Base-by-base conservation (phyloP, 2,888 invertebrate species). In the Aphidoletes aphidimyza region DNA sequence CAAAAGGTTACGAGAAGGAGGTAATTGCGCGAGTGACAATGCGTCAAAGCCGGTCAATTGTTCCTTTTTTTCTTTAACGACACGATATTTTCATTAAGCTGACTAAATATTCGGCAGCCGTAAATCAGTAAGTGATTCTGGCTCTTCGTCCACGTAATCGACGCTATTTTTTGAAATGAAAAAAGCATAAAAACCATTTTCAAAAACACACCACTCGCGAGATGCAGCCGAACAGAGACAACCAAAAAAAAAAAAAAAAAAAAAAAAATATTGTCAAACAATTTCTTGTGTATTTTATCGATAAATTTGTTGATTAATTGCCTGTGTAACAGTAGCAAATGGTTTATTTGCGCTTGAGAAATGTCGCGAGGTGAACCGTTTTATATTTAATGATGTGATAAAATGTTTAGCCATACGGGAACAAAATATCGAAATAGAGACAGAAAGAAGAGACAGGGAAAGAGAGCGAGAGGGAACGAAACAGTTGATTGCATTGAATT, bases 11-110 rank as follows among this genome's bases (percentile, higher is more conserved):
- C 34, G 30, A 69, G 69, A 69, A 69, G 69, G 69, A 69, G 69
- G 69, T 30, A 69, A 69, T 69, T 69, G 69, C 69, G 69, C 69
- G 69, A 69, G 30, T 69, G 69, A 69, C 69, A 69, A 69, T 69
- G 14, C 30, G 54, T 30, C 69, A 69, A 69, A 69, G 34, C 26
- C 69, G 69, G 34, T 69, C 69, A 69, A 69, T 54, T 54, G 54
- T 54, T 22, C 22, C 22, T 54, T n/a, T 54, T n/a, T 9, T 42
- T 42, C 14, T 42, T 6, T 9, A 42, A 42, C 6, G 42, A 42
- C 6, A 30, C 69, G 6, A 69, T 30, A 69, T 69, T 69, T 34
- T 69, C 69, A 69, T 69, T 69, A 69, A 30, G 42, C 42, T 14
- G 42, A 42, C 6, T 42, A 42, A 42, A 9, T 6, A 9, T 42